These are phyloP conservation scores for Bombus cullumanus DNA, from an alignment of 1,140 invertebrate species.

Conservation along the genomic window DNA sequence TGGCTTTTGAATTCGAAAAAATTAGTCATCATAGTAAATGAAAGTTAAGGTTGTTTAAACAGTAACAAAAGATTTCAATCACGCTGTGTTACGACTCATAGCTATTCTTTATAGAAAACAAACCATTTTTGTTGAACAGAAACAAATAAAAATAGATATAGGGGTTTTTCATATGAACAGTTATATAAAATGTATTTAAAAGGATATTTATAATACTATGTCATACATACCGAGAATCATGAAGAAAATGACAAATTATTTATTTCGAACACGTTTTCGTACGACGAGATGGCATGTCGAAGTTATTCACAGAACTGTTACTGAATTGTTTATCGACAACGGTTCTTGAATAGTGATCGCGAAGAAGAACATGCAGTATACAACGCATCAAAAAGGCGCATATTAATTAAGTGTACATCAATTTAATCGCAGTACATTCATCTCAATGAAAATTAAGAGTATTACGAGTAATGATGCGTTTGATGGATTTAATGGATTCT, in stretches of 20 bases:
- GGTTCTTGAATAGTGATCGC: conserved; percentile 56
- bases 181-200: background rate
- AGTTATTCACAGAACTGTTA: conserved; percentile 56
- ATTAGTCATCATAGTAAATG: conserved; percentile 13
- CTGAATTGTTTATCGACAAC: conserved; percentile 52
- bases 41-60: background rate
- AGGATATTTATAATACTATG: background rate
- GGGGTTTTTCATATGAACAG: background rate
- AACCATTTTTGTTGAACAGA: background rate
- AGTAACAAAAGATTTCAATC: background rate
- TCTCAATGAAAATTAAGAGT: conserved; percentile 1
- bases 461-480: background rate
- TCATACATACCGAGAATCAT: conserved; percentile 17
- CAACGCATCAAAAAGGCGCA: conserved; percentile 1
- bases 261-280: conserved; percentile 60
- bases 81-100: background rate
- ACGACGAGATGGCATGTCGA: conserved; percentile 45
- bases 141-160: background rate
- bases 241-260: background rate
- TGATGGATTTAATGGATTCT: background rate
- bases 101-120: background rate
- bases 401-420: conserved; percentile 35
- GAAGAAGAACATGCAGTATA: conserved; percentile 7
- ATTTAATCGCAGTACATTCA: background rate
- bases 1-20: background rate